Percentiles rank a stretch among this genome's conserved stretches.
Evolutionary conservation across 2,797 vertebrate genomes (phyloP).

Genomic region (Periophthalmus magnuspinnatus): DNA sequence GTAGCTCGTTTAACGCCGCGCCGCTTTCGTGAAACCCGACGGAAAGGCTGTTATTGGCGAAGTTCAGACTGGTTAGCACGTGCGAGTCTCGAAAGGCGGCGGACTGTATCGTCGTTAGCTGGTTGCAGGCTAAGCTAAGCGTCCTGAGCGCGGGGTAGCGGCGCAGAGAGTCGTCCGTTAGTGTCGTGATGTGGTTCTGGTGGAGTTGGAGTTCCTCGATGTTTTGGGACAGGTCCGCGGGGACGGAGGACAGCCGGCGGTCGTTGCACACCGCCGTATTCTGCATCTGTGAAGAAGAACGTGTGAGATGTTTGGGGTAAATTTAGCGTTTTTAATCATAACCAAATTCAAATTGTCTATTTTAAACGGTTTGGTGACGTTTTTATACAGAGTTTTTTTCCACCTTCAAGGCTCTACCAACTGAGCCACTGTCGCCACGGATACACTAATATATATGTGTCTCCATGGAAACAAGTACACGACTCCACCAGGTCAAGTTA

Average conservation of each 20-base stretch:
- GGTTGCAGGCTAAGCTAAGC: conserved; percentile 82
- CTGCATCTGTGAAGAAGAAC: conserved; percentile 74
- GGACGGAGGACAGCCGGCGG: conserved; percentile 72
- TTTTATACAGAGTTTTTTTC: no score
- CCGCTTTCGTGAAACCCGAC: conserved; percentile 74
- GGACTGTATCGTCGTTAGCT: conserved; percentile 69
- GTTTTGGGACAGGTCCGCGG: conserved; percentile 67
- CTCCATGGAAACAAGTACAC: no score
- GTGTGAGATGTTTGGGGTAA: neutral
- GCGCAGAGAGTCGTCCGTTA: conserved; percentile 77
- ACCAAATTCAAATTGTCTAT: no score
- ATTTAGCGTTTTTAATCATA: no score
- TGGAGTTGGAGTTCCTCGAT: conserved; percentile 83
- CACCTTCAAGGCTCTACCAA: no score
- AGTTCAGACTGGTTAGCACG: conserved; percentile 74
- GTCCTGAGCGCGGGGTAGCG: conserved; percentile 74
- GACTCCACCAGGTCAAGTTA: no score
- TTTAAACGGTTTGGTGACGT: no score
- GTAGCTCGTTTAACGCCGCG: conserved; percentile 75
- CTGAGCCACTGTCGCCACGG: no score
- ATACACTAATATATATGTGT: no score
- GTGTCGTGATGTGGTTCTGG: conserved; percentile 81
- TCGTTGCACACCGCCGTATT: conserved; percentile 76
- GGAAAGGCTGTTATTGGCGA: conserved; percentile 84
- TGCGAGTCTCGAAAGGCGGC: conserved; percentile 74